Base-by-base conservation (phyloP, 2,797 vertebrate genomes). In the Lemur catta region DNA sequence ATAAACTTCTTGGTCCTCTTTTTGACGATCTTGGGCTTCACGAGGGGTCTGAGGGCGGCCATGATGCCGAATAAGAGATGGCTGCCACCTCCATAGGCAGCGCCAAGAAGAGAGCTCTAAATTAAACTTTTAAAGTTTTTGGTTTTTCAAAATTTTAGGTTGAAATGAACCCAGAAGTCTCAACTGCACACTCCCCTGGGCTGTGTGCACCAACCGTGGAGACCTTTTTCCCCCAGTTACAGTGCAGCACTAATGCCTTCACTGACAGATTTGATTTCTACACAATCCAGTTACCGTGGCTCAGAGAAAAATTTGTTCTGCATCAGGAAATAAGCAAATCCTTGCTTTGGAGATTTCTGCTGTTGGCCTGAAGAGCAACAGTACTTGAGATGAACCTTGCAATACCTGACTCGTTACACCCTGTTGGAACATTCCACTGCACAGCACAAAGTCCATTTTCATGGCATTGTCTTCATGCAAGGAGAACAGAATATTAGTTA, bases 261-360 rank as follows among this genome's bases (percentile, higher is more conserved):
- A 57, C 20, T 17, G 24, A 6, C 28, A 26, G 76, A 30, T 20
- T 65, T 6, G 26, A 93, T 63, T 79, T 65, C 48, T 20, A 26
- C 17, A 33, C 11, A 79, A 35, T 80, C 24, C 28, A 12, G 17
- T 76, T 74, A n/a, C 20, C 14, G 7, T 28, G 26, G 30, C 15
- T 84, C 55, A 85, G 26, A 78, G 86, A 3, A 38, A 79, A 76
- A 35, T 59, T 63, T 4, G 2, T 52, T 69, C 30, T 14, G 26
- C 86, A 57, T 65, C 72, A 86, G 12, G 28, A 90, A 74, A 48
- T 67, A 72, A 75, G 46, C 63, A 48, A 72, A 55, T 57, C 71
- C 9, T 74, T 81, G 74, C 41, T 93, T 41, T 86, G n/a, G 76
- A 78, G 38, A 88, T 55, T 52, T 75, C 43, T 91, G 10, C 69